Evolutionary conservation across 2,888 invertebrate species (phyloP).

Genomic region (Taphrorychus bicolor): DNA sequence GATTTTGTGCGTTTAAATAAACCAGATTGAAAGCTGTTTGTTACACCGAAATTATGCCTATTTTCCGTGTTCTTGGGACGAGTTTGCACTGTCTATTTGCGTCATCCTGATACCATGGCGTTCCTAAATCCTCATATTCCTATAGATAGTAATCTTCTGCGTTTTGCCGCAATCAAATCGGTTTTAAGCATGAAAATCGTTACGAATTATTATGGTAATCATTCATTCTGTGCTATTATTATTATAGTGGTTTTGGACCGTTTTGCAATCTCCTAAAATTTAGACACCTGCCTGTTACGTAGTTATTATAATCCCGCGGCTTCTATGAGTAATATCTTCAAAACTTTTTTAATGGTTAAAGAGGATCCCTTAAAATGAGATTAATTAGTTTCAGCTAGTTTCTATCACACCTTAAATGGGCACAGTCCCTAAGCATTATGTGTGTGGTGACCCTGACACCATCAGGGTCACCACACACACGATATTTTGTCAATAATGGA

Average conservation of each 20-base stretch:
- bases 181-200: not conserved
- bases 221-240: not conserved
- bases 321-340: too few relatives aligned
- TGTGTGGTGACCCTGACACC: too few relatives aligned
- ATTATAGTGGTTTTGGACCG: not conserved
- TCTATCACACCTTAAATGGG: too few relatives aligned
- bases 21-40: not conserved
- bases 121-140: not conserved
- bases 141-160: not conserved
- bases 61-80: conserved; percentile 19
- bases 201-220: not conserved
- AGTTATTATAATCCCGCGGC: too few relatives aligned
- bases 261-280: not conserved
- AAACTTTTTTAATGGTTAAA: too few relatives aligned
- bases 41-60: not conserved
- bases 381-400: too few relatives aligned
- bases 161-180: not conserved
- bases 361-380: too few relatives aligned
- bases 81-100: conserved; percentile 26
- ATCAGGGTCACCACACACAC: too few relatives aligned
- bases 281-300: not conserved
- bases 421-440: too few relatives aligned
- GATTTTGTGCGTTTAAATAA: conserved; percentile 11
- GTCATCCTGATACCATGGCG: conserved; percentile 18
- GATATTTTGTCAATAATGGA: too few relatives aligned